phyloP scores from a whole-genome alignment of 2,888 invertebrate species.

The Pachydiplax longipennis region DNA sequence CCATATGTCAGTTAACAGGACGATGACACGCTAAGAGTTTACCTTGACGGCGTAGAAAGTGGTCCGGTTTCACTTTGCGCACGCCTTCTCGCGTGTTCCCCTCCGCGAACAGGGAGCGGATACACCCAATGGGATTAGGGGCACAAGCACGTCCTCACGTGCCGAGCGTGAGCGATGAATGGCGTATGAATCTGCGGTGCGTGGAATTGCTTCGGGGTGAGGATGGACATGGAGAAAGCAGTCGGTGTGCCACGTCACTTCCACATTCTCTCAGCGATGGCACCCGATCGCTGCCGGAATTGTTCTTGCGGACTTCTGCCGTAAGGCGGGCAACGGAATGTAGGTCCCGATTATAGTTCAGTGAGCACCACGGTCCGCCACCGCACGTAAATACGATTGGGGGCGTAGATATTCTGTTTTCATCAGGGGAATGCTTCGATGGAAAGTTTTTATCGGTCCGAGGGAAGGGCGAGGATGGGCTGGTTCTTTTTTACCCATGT shows the following conservation, averaged over 20 bases:
- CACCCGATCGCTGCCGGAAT: background rate
- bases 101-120: background rate
- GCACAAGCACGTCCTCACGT: background rate
- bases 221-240: background rate
- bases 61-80: background rate
- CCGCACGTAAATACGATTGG: background rate
- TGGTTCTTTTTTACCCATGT: background rate
- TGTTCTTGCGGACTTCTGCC: background rate
- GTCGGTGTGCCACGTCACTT: background rate
- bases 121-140: background rate
- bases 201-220: background rate
- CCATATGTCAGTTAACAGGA: background rate
- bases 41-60: background rate
- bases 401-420: background rate
- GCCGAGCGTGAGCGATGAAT: background rate
- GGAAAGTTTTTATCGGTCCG: background rate
- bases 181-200: background rate
- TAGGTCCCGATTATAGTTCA: background rate
- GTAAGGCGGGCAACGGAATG: background rate
- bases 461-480: background rate
- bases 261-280: background rate
- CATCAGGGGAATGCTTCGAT: background rate
- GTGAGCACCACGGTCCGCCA: background rate
- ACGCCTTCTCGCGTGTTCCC: background rate
- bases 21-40: background rate